phyloP scores from a whole-genome alignment of 1,140 invertebrate species.

The Akabosia matsudoensis region DNA sequence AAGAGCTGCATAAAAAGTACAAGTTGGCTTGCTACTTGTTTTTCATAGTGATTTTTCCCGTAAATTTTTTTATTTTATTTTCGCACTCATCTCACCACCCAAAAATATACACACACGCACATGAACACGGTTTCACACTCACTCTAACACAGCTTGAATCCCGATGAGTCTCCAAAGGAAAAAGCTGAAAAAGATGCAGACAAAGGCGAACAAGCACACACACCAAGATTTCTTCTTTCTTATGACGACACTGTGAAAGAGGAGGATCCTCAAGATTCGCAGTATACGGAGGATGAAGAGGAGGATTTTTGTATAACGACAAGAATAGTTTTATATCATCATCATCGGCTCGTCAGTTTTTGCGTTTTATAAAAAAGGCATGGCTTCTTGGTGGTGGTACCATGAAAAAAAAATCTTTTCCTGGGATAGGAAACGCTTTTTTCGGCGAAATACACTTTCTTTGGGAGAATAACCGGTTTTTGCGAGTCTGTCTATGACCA shows the following conservation, averaged over 20 bases:
- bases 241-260: too few species aligned
- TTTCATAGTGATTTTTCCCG: not conserved
- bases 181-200: not conserved
- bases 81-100: not conserved
- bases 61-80: not conserved
- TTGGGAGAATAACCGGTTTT: not conserved
- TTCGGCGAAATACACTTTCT: not conserved
- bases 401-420: not conserved
- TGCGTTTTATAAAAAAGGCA: too few species aligned
- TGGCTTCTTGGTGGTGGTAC: too few species aligned
- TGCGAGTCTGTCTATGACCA: not conserved
- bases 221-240: too few species aligned
- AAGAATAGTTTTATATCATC: not conserved
- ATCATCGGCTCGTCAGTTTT: too few species aligned
- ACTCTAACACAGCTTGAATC: constrained; percentile 10
- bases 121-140: constrained; percentile 2
- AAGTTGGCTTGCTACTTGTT: too few species aligned
- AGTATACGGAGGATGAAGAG: too few species aligned
- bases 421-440: not conserved
- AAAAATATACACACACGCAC: constrained; percentile 9
- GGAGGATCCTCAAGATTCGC: too few species aligned
- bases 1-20: too few species aligned
- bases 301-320: too few species aligned
- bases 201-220: not conserved
- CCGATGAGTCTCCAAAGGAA: not conserved